These are phyloP conservation scores for Drosophila cracens DNA, from an alignment of 2,888 invertebrate species.

Conservation along the genomic window DNA sequence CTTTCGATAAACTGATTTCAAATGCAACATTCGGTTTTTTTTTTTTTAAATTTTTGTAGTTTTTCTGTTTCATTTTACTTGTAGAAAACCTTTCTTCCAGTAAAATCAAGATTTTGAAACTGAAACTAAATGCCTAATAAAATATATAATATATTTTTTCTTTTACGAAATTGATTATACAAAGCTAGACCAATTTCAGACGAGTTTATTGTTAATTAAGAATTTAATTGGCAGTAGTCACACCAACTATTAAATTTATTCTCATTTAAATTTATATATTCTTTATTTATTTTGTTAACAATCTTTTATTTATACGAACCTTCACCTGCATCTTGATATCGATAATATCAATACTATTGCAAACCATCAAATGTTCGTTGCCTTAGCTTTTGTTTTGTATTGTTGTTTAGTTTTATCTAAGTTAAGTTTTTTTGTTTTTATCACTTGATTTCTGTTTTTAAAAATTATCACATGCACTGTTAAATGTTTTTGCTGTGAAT, in stretches of 20 bases:
- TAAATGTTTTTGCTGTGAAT: slow-evolving; percentile 17
- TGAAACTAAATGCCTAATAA: slow-evolving; percentile 10
- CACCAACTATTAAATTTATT: slow-evolving; percentile 14
- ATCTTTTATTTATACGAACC: slow-evolving; percentile 59
- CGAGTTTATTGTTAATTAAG: not conserved
- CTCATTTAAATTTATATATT: not conserved
- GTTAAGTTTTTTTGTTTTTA: slow-evolving; percentile 36
- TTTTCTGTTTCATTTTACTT: not conserved
- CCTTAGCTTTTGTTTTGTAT: slow-evolving; percentile 21
- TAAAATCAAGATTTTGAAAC: slow-evolving; percentile 8
- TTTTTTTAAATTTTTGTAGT: not conserved
- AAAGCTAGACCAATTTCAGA: not conserved
- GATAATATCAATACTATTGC: slow-evolving; percentile 64
- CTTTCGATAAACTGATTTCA: slow-evolving; percentile 34
- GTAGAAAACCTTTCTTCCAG: not conserved
- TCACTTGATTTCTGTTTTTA: slow-evolving; percentile 44
- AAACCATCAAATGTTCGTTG: slow-evolving; percentile 70
- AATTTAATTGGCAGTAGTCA: not conserved
- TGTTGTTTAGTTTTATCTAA: slow-evolving; percentile 62
- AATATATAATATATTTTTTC: not conserved
- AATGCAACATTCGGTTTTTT: slow-evolving; percentile 13
- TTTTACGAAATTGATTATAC: not conserved
- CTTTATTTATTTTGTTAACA: slow-evolving; percentile 3
- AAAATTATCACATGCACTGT: slow-evolving; percentile 67
- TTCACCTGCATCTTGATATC: slow-evolving; percentile 79